Conservation (phyloP, 1,140 invertebrate species). For the Chrysomallon squamiferum region DNA sequence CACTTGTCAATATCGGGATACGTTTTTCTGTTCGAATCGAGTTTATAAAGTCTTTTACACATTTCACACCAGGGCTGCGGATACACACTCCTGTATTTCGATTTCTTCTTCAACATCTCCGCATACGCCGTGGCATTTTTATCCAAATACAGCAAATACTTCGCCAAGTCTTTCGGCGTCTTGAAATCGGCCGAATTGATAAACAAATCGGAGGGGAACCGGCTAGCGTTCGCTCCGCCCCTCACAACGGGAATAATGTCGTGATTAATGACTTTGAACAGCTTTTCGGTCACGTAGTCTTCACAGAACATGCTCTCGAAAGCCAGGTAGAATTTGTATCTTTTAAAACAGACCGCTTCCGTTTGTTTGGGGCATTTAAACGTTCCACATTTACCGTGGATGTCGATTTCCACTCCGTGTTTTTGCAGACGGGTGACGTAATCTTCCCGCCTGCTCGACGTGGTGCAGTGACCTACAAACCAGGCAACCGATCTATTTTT, state of each 20-base stretch:
- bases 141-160: neutral
- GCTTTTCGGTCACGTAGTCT: conserved; percentile 5
- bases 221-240: neutral
- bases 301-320: conserved; percentile 39
- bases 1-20: neutral
- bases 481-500: conserved; percentile 64
- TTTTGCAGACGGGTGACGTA: conserved; percentile 23
- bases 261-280: neutral
- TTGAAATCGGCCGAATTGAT: neutral
- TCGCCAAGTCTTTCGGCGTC: neutral
- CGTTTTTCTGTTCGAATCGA: neutral
- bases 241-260: conserved; percentile 4
- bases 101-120: neutral
- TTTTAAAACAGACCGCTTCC: neutral
- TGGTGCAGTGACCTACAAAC: conserved; percentile 68
- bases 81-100: neutral
- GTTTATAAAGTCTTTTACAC: neutral
- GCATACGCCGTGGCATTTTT: neutral
- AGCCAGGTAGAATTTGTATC: conserved; percentile 44
- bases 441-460: conserved; percentile 10
- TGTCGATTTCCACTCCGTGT: conserved; percentile 25
- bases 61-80: conserved; percentile 1
- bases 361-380: conserved; percentile 6
- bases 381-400: conserved; percentile 34
- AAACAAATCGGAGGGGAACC: neutral